These are phyloP conservation scores for Neuroscelio doddi DNA, from an alignment of 2,888 invertebrate species.

Conservation along the genomic window DNA sequence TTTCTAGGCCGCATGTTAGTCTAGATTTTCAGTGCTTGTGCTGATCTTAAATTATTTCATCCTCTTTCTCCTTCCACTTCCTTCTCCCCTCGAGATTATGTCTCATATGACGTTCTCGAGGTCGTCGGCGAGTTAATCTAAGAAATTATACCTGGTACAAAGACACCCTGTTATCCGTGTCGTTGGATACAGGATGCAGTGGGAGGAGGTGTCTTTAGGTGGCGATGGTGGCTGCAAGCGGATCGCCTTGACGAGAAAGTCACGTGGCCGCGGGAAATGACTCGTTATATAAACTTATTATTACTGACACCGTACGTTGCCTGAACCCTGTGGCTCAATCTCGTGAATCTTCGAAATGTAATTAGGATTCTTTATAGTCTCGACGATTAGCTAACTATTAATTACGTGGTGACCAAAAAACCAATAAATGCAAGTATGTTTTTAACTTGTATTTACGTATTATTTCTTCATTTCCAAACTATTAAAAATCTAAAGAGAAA, in stretches of 20 bases:
- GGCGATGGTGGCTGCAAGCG: slow-evolving; percentile 61
- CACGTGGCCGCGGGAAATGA: slow-evolving; percentile 70
- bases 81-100: slow-evolving; percentile 11
- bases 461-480: no score
- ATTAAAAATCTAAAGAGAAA: no score
- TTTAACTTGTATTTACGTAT: no score
- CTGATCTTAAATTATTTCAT: slow-evolving; percentile 6
- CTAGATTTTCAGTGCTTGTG: neutral
- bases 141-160: slow-evolving; percentile 41
- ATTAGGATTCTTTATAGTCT: neutral
- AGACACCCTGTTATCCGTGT: slow-evolving; percentile 45
- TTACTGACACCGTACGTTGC: slow-evolving; percentile 56
- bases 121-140: slow-evolving; percentile 33
- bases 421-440: no score
- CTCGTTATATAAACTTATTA: slow-evolving; percentile 70
- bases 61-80: slow-evolving; percentile 8
- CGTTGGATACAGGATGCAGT: slow-evolving; percentile 41
- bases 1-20: neutral
- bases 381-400: no score
- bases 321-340: slow-evolving; percentile 51
- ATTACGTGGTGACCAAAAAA: no score
- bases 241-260: slow-evolving; percentile 70
- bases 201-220: slow-evolving; percentile 41
- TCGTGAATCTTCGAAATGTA: slow-evolving; percentile 15
- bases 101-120: slow-evolving; percentile 10